These are phyloP conservation scores for Agrenia bidenticulata DNA, from an alignment of 2,888 invertebrate genomes.

Conservation along the genomic window DNA sequence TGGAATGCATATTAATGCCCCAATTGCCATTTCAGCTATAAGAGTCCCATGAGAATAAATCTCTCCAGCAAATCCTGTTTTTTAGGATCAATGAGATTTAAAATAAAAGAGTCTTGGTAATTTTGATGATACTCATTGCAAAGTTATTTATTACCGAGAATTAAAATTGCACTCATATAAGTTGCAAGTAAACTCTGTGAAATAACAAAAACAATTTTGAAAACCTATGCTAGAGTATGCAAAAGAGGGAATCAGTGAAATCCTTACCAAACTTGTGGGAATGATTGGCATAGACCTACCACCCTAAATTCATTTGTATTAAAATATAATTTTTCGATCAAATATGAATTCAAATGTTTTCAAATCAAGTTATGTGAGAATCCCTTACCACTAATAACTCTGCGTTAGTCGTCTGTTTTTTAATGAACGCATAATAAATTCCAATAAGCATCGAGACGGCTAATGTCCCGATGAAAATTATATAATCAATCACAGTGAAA, in stretches of 20 bases:
- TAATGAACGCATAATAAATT: constrained; percentile 59
- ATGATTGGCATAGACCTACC: no score
- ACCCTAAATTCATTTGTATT: no score
- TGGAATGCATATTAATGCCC: constrained; percentile 53
- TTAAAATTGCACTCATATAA: constrained; percentile 56
- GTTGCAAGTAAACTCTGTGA: constrained; percentile 54
- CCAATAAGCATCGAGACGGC: constrained; percentile 55
- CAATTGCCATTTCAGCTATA: constrained; percentile 54
- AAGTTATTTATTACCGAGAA: constrained; percentile 42
- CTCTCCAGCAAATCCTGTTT: constrained; percentile 55
- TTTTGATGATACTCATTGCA: no score
- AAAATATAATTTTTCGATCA: no score
- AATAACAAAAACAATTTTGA: no score
- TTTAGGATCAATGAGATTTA: no score
- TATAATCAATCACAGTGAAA: constrained; percentile 53
- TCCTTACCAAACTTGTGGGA: no score
- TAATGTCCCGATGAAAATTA: constrained; percentile 55
- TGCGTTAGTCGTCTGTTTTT: constrained; percentile 60
- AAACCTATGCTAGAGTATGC: no score
- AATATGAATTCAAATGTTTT: no score
- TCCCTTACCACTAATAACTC: constrained; percentile 55
- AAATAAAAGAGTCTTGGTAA: no score
- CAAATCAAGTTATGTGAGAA: no score
- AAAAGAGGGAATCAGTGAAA: background rate
- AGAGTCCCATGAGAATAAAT: constrained; percentile 55